These are phyloP conservation scores for Volucella zonaria DNA, from an alignment of 2,888 invertebrate species.

Conservation along the genomic window DNA sequence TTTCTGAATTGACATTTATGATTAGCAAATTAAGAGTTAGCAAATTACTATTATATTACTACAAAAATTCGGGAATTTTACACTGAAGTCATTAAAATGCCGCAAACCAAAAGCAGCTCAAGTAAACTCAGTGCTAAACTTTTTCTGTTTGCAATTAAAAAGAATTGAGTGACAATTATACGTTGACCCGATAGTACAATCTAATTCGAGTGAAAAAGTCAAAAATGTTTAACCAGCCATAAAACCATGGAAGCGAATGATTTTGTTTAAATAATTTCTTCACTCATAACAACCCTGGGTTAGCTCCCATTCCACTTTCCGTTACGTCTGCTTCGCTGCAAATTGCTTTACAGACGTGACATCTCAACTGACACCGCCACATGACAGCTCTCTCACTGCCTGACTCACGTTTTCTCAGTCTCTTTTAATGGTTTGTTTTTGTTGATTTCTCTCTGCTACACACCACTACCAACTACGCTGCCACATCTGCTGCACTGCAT, in stretches of 20 bases:
- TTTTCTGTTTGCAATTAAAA: too few species aligned
- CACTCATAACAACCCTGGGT: slow-evolving; percentile 31
- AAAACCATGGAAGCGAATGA: background rate
- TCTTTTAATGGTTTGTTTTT: slow-evolving; percentile 71
- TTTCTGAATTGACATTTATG: too few species aligned
- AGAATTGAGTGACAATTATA: too few species aligned
- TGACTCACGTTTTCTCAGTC: slow-evolving; percentile 27
- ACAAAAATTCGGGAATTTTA: too few species aligned
- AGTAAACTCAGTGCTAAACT: too few species aligned
- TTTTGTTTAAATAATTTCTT: background rate
- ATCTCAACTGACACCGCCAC: background rate
- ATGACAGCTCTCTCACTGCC: slow-evolving; percentile 41
- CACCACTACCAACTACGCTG: slow-evolving; percentile 30
- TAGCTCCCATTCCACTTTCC: background rate
- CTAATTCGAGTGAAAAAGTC: too few species aligned
- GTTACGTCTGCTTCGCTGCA: slow-evolving; percentile 43
- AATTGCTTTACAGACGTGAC: slow-evolving; percentile 24
- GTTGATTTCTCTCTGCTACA: slow-evolving; percentile 60
- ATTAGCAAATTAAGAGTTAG: too few species aligned
- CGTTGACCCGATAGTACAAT: too few species aligned
- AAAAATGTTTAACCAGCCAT: too few species aligned
- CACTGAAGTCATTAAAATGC: too few species aligned
- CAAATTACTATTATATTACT: too few species aligned
- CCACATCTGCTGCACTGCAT: slow-evolving; percentile 23
- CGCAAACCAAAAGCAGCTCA: too few species aligned